These are phyloP conservation scores for Pasiphila rectangulata DNA, from an alignment of 2,888 invertebrate genomes.

Conservation along the genomic window DNA sequence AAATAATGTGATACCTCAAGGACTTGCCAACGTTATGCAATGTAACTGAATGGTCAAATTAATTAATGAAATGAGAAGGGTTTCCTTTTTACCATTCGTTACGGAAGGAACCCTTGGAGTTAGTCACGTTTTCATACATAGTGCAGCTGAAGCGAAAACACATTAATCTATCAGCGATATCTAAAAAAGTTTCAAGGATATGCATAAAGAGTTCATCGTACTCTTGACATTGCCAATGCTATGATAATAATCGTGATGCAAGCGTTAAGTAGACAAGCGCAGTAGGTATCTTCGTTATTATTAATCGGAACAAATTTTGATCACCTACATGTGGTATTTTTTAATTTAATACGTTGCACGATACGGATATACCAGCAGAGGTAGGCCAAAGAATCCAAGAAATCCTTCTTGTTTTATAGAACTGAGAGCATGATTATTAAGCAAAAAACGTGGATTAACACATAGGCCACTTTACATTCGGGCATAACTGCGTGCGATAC, in stretches of 20 bases:
- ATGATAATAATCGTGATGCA: constrained; percentile 57
- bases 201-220: constrained; percentile 58
- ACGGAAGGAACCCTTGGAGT: neutral
- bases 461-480: too few relatives aligned
- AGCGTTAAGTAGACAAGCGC: constrained; percentile 40
- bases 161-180: constrained; percentile 41
- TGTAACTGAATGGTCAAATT: too few relatives aligned
- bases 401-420: constrained; percentile 10
- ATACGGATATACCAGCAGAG: neutral
- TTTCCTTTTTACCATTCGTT: too few relatives aligned
- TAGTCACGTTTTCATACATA: constrained; percentile 7
- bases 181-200: constrained; percentile 71
- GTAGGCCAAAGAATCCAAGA: too few relatives aligned
- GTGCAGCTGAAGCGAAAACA: constrained; percentile 26
- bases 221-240: constrained; percentile 68
- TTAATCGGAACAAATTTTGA: constrained; percentile 1
- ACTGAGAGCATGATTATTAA: too few relatives aligned
- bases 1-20: too few relatives aligned
- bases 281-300: constrained; percentile 30
- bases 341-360: neutral
- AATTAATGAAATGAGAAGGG: too few relatives aligned
- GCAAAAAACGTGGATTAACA: too few relatives aligned
- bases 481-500: too few relatives aligned
- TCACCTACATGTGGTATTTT: neutral
- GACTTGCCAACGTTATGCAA: too few relatives aligned